Evolutionary conservation across 2,113 vertebrate species (phyloP), one percentile per base, ranked within the genome.

Genomic region (Tamias sibiricus): DNA sequence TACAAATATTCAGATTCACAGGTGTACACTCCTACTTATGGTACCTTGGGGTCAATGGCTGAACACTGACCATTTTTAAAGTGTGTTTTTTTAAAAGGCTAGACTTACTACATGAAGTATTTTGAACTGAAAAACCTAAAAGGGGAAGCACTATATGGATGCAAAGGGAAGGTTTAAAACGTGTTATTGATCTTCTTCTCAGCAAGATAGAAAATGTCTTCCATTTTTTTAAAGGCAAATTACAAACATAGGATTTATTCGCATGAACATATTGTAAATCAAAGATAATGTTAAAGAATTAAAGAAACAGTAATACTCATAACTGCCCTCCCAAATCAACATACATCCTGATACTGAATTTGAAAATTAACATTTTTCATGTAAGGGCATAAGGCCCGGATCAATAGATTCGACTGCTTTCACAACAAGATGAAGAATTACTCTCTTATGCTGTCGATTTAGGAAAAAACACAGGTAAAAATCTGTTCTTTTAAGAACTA

Each of bases 161-260:
- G 37, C 49, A 54, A 87, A 84, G 54, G 22, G 82, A 96, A 93
- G 77, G 57, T 49, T 91, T 88, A 81, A 93, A 75, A 54, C 32
- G 64, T 62, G 13, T 47, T 85, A 96, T 52, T 85, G 91, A 91
- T 96, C 69, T 59, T 77, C 54, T 59, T 69, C 64, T 87, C 90
- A 87, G 90, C 2, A 90, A 95, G 59, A 52, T 59, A 96, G 91
- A 97, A 97, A 91, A 98, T 96, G 94, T 96, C 96, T 94, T 97
- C 97, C 95, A 77, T 96, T 84, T 96, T 92, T 87, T 87, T 57
- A 94, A 91, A 92, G 86, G 72, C 83, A 96, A 96, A 94, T 94
- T 86, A 95, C 12, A 68, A 68, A 89, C 89, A 62, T 4, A 81
- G 40, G 52, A 64, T 97, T 97, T 87, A 80, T 44, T 79, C 44